A percentile compares a stretch with the other conserved stretches of the same genome.
These are phyloP conservation scores for Pardosa pseudoannulata DNA, from an alignment of 2,888 invertebrate species.

Conservation along the genomic window DNA sequence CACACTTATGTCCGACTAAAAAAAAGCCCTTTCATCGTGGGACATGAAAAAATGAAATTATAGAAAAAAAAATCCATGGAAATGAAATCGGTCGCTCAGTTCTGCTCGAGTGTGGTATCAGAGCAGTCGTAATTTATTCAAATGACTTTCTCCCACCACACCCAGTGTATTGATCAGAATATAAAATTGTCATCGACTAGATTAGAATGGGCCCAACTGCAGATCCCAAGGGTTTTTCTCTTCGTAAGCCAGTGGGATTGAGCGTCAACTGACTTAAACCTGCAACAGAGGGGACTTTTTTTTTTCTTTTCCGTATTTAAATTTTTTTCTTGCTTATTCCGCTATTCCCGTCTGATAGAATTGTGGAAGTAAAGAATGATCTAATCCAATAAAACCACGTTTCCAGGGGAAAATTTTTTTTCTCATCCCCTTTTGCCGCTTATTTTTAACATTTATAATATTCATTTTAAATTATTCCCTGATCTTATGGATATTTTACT, in stretches of 20 bases:
- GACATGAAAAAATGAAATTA: background rate
- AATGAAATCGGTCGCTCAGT: constrained; percentile 6
- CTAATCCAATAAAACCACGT: background rate
- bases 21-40: background rate
- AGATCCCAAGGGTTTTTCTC: constrained; percentile 44
- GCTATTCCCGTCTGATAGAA: background rate
- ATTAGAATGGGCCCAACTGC: constrained; percentile 54
- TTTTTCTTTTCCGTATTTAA: background rate
- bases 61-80: background rate
- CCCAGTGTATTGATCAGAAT: constrained; percentile 73
- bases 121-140: constrained; percentile 73
- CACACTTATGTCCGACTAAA: background rate
- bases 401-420: background rate
- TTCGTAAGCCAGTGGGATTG: constrained; percentile 52
- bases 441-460: too few relatives aligned
- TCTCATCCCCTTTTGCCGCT: background rate
- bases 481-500: too few relatives aligned
- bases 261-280: constrained; percentile 57
- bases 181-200: constrained; percentile 73
- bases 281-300: background rate
- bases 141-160: constrained; percentile 72
- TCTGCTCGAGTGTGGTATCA: constrained; percentile 19
- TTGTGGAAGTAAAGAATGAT: constrained; percentile 14
- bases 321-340: background rate
- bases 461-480: too few relatives aligned